Evolutionary conservation across 2,797 vertebrate genomes (phyloP).

Genomic region (Hoplostethus mediterraneus): DNA sequence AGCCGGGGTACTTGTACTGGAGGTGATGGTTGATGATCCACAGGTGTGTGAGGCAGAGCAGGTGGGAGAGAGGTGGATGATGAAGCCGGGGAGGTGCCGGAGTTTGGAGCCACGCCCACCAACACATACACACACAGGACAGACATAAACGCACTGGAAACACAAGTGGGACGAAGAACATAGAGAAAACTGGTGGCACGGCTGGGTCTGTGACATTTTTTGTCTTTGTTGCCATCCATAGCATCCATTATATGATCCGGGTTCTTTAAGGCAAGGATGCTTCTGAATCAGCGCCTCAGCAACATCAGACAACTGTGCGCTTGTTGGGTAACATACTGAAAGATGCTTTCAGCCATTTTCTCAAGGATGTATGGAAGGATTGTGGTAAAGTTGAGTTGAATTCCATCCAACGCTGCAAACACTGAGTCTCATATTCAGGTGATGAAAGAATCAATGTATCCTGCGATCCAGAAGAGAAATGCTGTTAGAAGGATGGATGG

Average conservation of each 20-base stretch:
- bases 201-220: no score
- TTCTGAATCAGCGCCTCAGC: constrained; percentile 34
- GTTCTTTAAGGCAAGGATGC: constrained; percentile 49
- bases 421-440: constrained; percentile 2
- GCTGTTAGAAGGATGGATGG: neutral
- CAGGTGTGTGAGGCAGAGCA: no score
- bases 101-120: no score
- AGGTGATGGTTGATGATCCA: no score
- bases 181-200: no score
- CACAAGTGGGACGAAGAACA: no score
- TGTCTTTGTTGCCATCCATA: constrained; percentile 42
- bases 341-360: constrained; percentile 40
- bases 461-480: neutral
- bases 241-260: constrained; percentile 36
- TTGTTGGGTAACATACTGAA: constrained; percentile 50
- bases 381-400: constrained; percentile 18
- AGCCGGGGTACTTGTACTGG: no score
- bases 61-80: no score
- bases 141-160: no score
- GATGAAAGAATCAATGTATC: constrained; percentile 34
- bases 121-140: no score
- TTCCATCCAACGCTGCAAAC: constrained; percentile 33
- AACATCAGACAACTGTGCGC: constrained; percentile 23
- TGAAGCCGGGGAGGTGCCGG: no score
- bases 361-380: constrained; percentile 49